Base-by-base conservation (phyloP, 1,140 invertebrate genomes). In the Platyura marginata region DNA sequence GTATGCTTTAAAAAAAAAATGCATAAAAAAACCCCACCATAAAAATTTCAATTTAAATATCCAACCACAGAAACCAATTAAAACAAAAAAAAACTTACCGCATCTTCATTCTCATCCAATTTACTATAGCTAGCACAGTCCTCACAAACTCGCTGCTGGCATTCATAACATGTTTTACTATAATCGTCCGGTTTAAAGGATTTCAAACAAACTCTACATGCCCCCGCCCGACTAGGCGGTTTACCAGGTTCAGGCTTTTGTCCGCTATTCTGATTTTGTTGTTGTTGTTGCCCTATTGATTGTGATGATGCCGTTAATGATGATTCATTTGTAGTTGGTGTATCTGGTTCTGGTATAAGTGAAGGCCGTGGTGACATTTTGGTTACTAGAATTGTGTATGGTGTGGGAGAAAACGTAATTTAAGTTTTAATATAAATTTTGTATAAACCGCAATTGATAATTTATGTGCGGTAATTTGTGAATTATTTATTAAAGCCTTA, bases 121-220 rank as follows among this genome's bases (percentile, higher is more conserved):
- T 81, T 84, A 46, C 83, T 87, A 61, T 90, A 91, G 29, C 82
- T 87, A 38, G 83, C 83, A 54, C 87, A 91, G 63, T 91, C 87
- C 59, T 91, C 87, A 59, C 87, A 91, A 32, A 91, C 84, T 49
- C 82, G 76, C 52, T 87, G 81, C 52, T 83, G 76, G 62, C 87
- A 91, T 61, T 87, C 84, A 53, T 75, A 78, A 64, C 87, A 91
- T 18, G 77, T 81, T 49, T 81, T 75, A 54, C 76, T 82, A 52
- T 80, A 79, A 56, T 89, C 86, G 39, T 85, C 81, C 0, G 80
- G 78, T 53, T 85, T 83, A 56, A 90, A 79, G 33, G 79, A 80
- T 62, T 89, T 89, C 32, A 87, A 68, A 53, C 86, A 90, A 2
- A 89, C 82, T 41, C 86, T 70, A 56, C 86, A 90, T 4, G 81